Evolutionary conservation across 2,113 vertebrate genomes (phyloP).

Genomic region (Chloropsis hardwickii): DNA sequence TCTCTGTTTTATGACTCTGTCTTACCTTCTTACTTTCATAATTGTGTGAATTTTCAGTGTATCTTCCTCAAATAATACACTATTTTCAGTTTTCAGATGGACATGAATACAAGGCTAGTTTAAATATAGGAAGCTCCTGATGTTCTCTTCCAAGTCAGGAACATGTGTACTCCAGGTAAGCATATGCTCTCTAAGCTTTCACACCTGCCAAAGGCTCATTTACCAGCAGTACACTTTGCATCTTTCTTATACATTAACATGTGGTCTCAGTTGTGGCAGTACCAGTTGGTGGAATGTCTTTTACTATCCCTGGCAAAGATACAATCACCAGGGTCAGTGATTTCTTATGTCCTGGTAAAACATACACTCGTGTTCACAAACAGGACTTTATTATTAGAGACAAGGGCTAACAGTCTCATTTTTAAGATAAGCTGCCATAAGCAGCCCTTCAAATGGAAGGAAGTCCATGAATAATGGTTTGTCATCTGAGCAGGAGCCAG

Average conservation of each 20-base stretch:
- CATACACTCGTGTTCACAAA: not conserved
- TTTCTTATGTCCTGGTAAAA: not conserved
- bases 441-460: not conserved
- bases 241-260: not conserved
- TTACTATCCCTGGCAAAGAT: not conserved
- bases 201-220: not conserved
- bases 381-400: not conserved
- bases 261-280: not conserved
- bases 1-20: not conserved
- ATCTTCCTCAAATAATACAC: not conserved
- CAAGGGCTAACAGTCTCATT: not conserved
- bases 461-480: constrained; percentile 19
- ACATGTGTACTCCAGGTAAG: not conserved
- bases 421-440: not conserved
- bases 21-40: not conserved
- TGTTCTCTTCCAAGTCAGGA: not conserved
- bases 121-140: not conserved
- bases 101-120: not conserved
- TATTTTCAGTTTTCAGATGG: not conserved
- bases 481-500: not conserved
- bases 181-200: not conserved
- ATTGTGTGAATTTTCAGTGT: not conserved
- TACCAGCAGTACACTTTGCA: not conserved
- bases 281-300: not conserved
- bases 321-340: not conserved